A percentile compares a stretch with the other conserved stretches of the same genome.
Conservation (phyloP, 1,140 invertebrate species). For the Chrysopa pallens region DNA sequence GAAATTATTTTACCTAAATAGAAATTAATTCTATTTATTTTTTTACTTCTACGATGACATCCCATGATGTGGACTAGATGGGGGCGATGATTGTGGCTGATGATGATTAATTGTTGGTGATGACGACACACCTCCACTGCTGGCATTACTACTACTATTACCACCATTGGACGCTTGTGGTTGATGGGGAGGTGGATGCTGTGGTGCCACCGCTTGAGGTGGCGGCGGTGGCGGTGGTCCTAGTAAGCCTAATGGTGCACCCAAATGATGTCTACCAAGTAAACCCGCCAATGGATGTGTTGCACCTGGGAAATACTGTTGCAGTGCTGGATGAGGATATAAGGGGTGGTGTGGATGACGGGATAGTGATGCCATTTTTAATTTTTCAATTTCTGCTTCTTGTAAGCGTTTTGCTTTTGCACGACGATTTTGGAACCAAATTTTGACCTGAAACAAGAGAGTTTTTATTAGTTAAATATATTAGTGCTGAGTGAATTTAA, state of each 20-base stretch:
- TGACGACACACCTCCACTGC: not conserved
- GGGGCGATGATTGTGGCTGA: too few species aligned
- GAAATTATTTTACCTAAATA: too few species aligned
- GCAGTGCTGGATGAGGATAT: slow-evolving; percentile 20
- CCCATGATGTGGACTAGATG: too few species aligned
- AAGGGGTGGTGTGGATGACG: slow-evolving; percentile 17
- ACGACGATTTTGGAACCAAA: slow-evolving; percentile 93
- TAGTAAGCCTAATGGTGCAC: slow-evolving; percentile 15
- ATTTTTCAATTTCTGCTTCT: slow-evolving; percentile 72
- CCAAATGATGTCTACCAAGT: slow-evolving; percentile 15
- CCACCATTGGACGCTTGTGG: slow-evolving; percentile 12
- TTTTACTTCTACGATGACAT: too few species aligned
- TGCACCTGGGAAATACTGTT: slow-evolving; percentile 19
- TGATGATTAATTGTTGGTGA: too few species aligned
- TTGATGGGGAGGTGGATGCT: slow-evolving; percentile 8
- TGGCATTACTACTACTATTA: not conserved
- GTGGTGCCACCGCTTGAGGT: not conserved
- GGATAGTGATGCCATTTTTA: slow-evolving; percentile 22
- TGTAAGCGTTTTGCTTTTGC: slow-evolving; percentile 89
- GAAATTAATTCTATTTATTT: too few species aligned
- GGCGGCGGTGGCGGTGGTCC: slow-evolving; percentile 13
- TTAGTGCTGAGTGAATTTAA: too few species aligned
- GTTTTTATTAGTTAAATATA: not conserved
- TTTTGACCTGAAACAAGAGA: slow-evolving; percentile 61
- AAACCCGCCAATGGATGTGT: slow-evolving; percentile 20